These are phyloP conservation scores for Chydorus sphaericus DNA, from an alignment of 2,888 invertebrate genomes.

Conservation along the genomic window DNA sequence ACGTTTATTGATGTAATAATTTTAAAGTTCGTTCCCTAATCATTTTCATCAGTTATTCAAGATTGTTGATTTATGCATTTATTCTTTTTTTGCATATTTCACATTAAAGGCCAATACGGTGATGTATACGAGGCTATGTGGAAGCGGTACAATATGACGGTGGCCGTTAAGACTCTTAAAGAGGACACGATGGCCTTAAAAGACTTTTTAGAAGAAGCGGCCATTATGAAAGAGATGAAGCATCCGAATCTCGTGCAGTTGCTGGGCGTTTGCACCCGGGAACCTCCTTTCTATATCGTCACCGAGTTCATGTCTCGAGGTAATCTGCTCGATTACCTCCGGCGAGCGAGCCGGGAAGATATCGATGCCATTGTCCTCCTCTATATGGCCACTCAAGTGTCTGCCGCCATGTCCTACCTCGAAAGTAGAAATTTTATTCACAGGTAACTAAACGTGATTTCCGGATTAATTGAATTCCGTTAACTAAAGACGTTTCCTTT, in stretches of 20 bases:
- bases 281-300: constrained; percentile 98
- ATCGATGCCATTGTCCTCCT: constrained; percentile 90
- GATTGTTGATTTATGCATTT: too few relatives aligned
- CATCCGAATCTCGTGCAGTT: constrained; percentile 97
- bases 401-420: constrained; percentile 95
- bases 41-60: too few relatives aligned
- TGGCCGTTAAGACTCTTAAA: constrained; percentile 90
- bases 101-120: constrained; percentile 13
- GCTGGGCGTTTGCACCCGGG: constrained; percentile 93
- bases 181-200: constrained; percentile 99
- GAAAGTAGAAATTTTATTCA: constrained; percentile 93
- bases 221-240: constrained; percentile 99
- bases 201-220: constrained; percentile 96
- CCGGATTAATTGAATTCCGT: background rate
- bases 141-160: constrained; percentile 88
- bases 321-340: constrained; percentile 87
- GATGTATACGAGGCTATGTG: constrained; percentile 94
- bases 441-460: constrained; percentile 33
- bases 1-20: too few relatives aligned
- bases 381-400: constrained; percentile 99
- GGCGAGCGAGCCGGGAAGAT: constrained; percentile 68
- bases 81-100: too few relatives aligned
- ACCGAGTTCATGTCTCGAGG: constrained; percentile 99
- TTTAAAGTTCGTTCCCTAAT: too few relatives aligned
- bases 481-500: background rate